Evolutionary conservation across 2,888 invertebrate species (phyloP), one percentile per base, ranked within the genome.

Genomic region (Adela reaumurella): DNA sequence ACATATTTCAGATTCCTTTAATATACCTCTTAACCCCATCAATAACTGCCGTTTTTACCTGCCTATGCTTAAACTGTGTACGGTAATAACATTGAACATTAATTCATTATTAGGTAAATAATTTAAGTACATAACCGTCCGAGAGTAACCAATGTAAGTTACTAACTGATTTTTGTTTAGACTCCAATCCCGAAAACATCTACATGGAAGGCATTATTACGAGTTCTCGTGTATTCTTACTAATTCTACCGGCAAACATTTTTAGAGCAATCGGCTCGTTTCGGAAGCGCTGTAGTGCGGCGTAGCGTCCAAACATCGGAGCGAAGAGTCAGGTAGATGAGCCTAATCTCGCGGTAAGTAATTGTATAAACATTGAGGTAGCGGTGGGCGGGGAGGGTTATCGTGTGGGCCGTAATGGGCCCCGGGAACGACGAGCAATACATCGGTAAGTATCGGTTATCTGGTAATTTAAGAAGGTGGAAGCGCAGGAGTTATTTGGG

Each of bases 401-500:
- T 24, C 50, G 56, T 57, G 61, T 60, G 60, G 61, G 60, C 62
- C 59, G 62, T 63, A 57, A 64, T 63, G 63, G 62, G 58, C 11
- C 35, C 50, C 60, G 56, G 59, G 54, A 59, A 59, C 60, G 61
- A 58, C 58, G 60, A 55, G 24, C 24, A 24, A 14, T 35, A 35
- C 35, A 35, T 35, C 35, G 35, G 35, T 35, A 35, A 60, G 59
- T 70, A 69, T 68, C 68, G 62, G 57, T 35, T 61, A 62, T 61
- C 59, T 8, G 62, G 67, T 71, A 72, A 73, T 70, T 70, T 68
- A 71, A 74, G 68, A 69, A 65, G 64, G 67, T 69, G 61, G 66
- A 68, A 62, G 67, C 70, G 62, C 68, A 64, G 63, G 57, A 65
- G 69, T 67, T 72, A 74, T 76, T 77, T 68, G 69, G 76, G 70